These are phyloP conservation scores for Danio rerio DNA, from an alignment of 2,113 vertebrate genomes.

Conservation along the genomic window DNA sequence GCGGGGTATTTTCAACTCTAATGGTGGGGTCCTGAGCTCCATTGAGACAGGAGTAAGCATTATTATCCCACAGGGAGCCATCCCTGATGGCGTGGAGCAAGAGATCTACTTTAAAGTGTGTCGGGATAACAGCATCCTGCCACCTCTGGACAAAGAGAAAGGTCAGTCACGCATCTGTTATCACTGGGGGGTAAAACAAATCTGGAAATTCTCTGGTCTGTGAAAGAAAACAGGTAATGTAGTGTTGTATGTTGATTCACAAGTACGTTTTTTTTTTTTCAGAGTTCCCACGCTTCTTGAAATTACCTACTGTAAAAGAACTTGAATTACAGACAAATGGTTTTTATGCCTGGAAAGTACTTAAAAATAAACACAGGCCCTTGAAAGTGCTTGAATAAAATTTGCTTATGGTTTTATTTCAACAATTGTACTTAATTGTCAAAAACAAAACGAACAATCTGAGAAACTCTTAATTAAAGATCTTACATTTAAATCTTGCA, in stretches of 20 bases:
- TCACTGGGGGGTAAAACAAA: background rate
- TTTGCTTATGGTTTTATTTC: too few species aligned
- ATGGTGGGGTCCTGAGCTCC: slow-evolving; percentile 95
- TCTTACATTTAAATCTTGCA: too few species aligned
- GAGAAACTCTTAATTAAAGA: too few species aligned
- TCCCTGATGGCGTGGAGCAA: slow-evolving; percentile 94
- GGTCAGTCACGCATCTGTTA: slow-evolving; percentile 71
- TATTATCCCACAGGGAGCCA: slow-evolving; percentile 97
- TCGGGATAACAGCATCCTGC: slow-evolving; percentile 98
- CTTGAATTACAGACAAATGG: too few species aligned
- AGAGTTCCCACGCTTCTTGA: too few species aligned
- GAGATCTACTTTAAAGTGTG: slow-evolving; percentile 99
- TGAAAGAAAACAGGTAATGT: background rate
- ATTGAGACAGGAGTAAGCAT: slow-evolving; percentile 98
- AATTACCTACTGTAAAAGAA: too few species aligned
- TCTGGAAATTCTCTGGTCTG: background rate
- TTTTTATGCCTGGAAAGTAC: too few species aligned
- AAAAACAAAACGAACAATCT: too few species aligned
- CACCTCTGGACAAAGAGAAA: slow-evolving; percentile 98
- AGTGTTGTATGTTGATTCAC: background rate
- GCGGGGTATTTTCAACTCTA: slow-evolving; percentile 92
- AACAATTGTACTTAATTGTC: too few species aligned
- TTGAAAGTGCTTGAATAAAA: too few species aligned
- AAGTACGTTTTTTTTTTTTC: background rate
- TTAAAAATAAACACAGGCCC: too few species aligned